These are phyloP conservation scores for Cnemophilus loriae DNA, from an alignment of 2,113 vertebrate species.

Conservation along the genomic window DNA sequence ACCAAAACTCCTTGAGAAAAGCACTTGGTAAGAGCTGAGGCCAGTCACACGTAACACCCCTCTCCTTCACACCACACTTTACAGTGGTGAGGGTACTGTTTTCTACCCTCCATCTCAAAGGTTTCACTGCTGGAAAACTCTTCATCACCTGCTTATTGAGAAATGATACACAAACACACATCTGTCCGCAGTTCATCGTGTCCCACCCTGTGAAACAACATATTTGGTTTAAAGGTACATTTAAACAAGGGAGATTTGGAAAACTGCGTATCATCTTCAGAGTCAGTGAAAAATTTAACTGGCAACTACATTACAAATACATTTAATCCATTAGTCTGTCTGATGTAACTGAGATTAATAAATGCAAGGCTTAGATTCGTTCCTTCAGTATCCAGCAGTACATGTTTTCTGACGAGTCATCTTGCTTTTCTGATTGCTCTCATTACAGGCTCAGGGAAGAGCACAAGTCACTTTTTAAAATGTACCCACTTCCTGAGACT, in stretches of 20 bases:
- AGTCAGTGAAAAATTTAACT: background rate
- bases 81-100: background rate
- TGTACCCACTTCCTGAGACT: background rate
- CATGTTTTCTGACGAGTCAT: background rate
- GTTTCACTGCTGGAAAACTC: background rate
- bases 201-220: background rate
- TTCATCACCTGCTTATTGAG: background rate
- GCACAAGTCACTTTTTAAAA: background rate
- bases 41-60: background rate
- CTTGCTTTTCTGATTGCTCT: background rate
- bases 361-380: slow-evolving; percentile 13
- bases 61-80: background rate
- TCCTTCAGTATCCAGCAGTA: background rate
- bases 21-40: background rate
- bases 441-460: background rate
- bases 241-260: background rate
- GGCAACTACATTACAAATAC: slow-evolving; percentile 18
- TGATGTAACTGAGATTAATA: background rate
- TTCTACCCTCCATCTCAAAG: background rate
- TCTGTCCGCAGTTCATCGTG: background rate
- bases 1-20: slow-evolving; percentile 15
- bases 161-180: background rate
- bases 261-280: background rate
- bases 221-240: background rate
- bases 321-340: slow-evolving; percentile 9